Evolutionary conservation across 2,113 vertebrate species (phyloP).

Genomic region (Scolopax mira): DNA sequence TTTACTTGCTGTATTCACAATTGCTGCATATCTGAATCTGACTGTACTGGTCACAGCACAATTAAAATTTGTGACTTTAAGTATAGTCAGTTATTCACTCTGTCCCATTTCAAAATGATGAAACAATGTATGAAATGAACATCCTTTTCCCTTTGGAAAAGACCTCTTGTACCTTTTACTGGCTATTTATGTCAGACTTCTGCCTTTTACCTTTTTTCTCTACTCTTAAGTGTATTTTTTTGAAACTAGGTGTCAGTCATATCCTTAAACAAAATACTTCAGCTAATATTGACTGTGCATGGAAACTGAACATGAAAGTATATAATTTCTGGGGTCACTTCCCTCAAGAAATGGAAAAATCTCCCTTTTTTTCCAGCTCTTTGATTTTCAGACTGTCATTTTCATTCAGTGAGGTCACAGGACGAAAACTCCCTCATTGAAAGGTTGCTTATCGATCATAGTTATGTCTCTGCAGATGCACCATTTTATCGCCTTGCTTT

Average conservation of each 20-base stretch:
- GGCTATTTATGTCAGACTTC: not conserved
- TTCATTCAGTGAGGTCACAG: not conserved
- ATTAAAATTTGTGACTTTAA: not conserved
- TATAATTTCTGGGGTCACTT: conserved; percentile 3
- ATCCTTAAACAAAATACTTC: not conserved
- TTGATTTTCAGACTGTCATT: conserved; percentile 7
- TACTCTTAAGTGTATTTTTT: not conserved
- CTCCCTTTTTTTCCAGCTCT: not conserved
- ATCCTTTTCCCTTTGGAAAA: not conserved
- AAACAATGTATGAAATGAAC: not conserved
- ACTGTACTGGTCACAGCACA: not conserved
- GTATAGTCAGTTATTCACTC: not conserved
- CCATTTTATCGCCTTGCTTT: not conserved
- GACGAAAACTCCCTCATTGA: not conserved
- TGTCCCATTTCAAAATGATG: not conserved
- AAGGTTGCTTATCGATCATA: not conserved
- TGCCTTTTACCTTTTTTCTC: not conserved
- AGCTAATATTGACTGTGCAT: not conserved
- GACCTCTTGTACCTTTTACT: not conserved
- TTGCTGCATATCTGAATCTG: not conserved
- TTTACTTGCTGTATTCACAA: not conserved
- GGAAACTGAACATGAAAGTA: not conserved
- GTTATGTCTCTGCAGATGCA: not conserved
- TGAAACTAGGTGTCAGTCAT: not conserved
- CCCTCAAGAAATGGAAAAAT: not conserved